Evolutionary conservation across 2,113 vertebrate genomes (phyloP).

Genomic region (Microtus richardsoni): DNA sequence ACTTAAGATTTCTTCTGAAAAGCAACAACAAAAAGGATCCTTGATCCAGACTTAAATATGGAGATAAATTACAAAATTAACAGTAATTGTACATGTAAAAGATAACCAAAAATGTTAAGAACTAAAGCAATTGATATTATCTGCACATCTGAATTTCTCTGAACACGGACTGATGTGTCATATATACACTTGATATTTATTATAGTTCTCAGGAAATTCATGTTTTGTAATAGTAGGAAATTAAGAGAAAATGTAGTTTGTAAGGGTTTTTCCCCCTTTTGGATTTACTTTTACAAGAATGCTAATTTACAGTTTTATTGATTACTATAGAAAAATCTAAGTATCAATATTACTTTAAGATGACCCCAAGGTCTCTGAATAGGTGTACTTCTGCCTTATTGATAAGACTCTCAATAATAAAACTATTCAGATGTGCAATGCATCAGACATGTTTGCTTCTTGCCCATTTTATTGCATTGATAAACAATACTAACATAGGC

Average conservation of each 20-base stretch:
- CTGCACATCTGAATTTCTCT: not conserved
- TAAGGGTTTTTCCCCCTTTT: not conserved
- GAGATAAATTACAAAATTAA: not conserved
- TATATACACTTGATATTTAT: not conserved
- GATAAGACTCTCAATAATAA: conserved; percentile 84
- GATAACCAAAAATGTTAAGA: not conserved
- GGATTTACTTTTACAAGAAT: conserved; percentile 78
- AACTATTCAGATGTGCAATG: conserved; percentile 84
- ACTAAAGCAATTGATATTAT: not conserved
- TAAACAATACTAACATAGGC: conserved; percentile 30
- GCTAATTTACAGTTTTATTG: conserved; percentile 82
- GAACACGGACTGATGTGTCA: not conserved
- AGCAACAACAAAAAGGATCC: not conserved
- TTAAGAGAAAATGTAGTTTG: conserved; percentile 81
- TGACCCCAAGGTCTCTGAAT: conserved; percentile 79
- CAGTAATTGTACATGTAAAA: not conserved
- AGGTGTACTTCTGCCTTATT: conserved; percentile 82
- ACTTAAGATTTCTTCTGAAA: not conserved
- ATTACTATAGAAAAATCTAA: conserved; percentile 87
- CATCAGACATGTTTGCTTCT: conserved; percentile 65
- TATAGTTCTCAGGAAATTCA: conserved; percentile 31
- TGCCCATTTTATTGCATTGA: conserved; percentile 67
- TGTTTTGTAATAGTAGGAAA: conserved; percentile 61
- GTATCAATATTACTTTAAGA: conserved; percentile 86
- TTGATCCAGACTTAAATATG: not conserved